A percentile compares a stretch with the other conserved stretches of the same genome.
These are phyloP conservation scores for Venusia cambrica DNA, from an alignment of 2,888 invertebrate species.

Conservation along the genomic window DNA sequence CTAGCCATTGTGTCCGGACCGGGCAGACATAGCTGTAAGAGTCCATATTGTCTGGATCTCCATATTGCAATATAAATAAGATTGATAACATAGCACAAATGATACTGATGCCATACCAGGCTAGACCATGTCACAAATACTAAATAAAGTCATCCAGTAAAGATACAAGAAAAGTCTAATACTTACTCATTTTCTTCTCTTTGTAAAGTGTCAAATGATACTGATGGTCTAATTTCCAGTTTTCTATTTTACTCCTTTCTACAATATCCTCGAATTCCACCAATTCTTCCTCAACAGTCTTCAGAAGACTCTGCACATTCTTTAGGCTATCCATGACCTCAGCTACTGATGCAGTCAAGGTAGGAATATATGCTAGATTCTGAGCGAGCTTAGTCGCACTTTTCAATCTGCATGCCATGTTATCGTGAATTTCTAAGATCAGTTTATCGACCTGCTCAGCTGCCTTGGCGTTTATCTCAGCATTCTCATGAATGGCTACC, in stretches of 20 bases:
- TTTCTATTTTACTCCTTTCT: conserved; percentile 85
- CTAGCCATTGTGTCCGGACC: no score
- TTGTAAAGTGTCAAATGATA: conserved; percentile 86
- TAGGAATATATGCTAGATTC: conserved; percentile 58
- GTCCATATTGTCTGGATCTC: no score
- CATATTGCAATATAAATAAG: no score
- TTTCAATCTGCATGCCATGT: conserved; percentile 51
- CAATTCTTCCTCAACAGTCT: conserved; percentile 83
- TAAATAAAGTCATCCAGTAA: no score
- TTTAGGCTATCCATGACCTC: conserved; percentile 75
- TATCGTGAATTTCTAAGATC: conserved; percentile 57
- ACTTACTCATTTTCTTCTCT: conserved; percentile 85
- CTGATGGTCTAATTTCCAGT: conserved; percentile 85
- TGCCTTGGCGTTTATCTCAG: conserved; percentile 84
- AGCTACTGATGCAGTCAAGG: conserved; percentile 65
- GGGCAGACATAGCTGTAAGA: no score
- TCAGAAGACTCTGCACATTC: conserved; percentile 79
- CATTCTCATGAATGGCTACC: conserved; percentile 85
- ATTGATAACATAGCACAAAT: no score
- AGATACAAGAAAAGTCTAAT: no score
- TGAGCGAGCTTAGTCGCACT: conserved; percentile 60
- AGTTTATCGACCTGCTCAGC: conserved; percentile 77
- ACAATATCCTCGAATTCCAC: conserved; percentile 85
- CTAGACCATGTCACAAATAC: no score
- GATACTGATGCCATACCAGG: no score